Base-by-base conservation (phyloP, 1,140 invertebrate species). In the Lasaia peninsularis region DNA sequence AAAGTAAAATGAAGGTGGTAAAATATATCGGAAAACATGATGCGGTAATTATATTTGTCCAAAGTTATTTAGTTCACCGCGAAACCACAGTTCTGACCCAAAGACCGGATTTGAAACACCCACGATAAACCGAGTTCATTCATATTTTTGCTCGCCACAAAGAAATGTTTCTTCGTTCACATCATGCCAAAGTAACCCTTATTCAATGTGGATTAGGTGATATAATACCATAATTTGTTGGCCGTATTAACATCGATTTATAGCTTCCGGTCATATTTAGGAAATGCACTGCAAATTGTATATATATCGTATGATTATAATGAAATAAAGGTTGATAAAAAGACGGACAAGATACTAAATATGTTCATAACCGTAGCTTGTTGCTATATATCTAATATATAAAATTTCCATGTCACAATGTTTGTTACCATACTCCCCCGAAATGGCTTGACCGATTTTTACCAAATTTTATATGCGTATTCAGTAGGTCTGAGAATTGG, bases 31-130 rank as follows among this genome's bases (percentile, higher is more conserved):
- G 12, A n/a, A 7, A 44, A 10, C 10, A 18, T 9, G 37, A 18
- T 8, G 37, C 12, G 16, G 9, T 4, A 20, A 44, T 20, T 20
- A 44, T 18, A 44, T 44, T 9, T 20, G 18, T 18, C 18, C 18
- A 44, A 44, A 44, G 24, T 44, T 20, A 44, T 44, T 44, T 44
- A 44, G 37, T 16, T 44, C 9, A 11, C 24, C 10, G 18, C 33
- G 2, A 44, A 44, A 44, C 18, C 37, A 10, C 14, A 44, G 14
- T 20, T 1, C 14, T 44, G 37, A 44, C 37, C 37, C 11, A 44
- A 44, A 44, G 37, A 44, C 37, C 37, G 37, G 37, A 48, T 48
- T 48, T 11, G n/a, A 48, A 21, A 48, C 40, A 48, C 40, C 40
- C 40, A 48, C 40, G 40, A 48, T 21, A 18, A 44, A 44, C 37